Base-by-base conservation (phyloP, 2,113 vertebrate species). In the Erinaceus europaeus region DNA sequence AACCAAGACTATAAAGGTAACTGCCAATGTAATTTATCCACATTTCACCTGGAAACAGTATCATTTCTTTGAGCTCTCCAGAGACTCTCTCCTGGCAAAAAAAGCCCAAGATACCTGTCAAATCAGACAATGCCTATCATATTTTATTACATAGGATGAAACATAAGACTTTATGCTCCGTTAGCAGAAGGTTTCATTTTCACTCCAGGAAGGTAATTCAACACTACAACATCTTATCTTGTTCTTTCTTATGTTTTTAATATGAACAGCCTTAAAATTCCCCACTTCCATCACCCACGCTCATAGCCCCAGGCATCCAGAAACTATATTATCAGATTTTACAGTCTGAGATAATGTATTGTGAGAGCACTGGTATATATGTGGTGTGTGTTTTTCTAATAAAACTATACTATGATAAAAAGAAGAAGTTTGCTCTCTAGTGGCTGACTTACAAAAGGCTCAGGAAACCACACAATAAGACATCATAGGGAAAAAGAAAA, bases 351-450 rank as follows among this genome's bases (percentile, higher is more conserved):
- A 92, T 90, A 89, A 85, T 93, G 87, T 84, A 44, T 84, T 88
- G 64, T 89, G 65, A 88, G 61, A 78, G 27, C 87, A 6, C 78
- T 1, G 27, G 86, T 52, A 84, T 89, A 74, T 77, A 73, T 44
- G 36, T 71, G 34, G 29, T 32, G 7, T 62, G 20, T 46, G 89
- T 90, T 89, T 86, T 72, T 74, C 4, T 0, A 55, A 90, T 92
- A 91, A 91, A 91, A 90, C 73, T 86, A 50, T 64, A 82, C 84
- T 64, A 64, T 94, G 89, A 96, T 94, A 96, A 91, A 94, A 96
- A 94, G 95, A 96, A 95, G 93, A 94, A 96, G 95, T 94, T 96
- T 96, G 95, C 95, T 94, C 95, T 95, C 95, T 96, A 95, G 95
- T 96, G 95, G 95, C 92, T 95, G 92, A 96, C 78, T 95, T 93